Evolutionary conservation across 2,888 invertebrate species (phyloP).

Genomic region (Patella pellucida): DNA sequence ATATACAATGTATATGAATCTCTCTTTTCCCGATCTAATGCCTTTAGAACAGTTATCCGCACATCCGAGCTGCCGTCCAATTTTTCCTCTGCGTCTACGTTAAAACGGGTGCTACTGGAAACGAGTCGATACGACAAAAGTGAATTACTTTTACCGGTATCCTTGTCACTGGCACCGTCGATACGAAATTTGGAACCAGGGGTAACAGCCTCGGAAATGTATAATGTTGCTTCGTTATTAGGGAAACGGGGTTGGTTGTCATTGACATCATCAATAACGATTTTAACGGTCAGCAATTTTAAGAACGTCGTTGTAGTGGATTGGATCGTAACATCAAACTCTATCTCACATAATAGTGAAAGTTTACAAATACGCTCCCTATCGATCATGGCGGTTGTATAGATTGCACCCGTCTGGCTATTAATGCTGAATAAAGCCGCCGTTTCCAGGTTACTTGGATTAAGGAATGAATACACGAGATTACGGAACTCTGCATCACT

Average conservation of each 20-base stretch:
- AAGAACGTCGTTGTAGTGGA: constrained; percentile 43
- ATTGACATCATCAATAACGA: constrained; percentile 51
- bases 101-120: constrained; percentile 52
- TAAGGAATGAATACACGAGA: constrained; percentile 36
- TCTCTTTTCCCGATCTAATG: constrained; percentile 50
- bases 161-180: constrained; percentile 48
- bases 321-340: constrained; percentile 53
- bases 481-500: constrained; percentile 23
- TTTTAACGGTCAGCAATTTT: constrained; percentile 48
- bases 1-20: constrained; percentile 55
- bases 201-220: constrained; percentile 25
- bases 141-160: constrained; percentile 51
- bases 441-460: constrained; percentile 34
- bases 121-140: constrained; percentile 48
- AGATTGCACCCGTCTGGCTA: constrained; percentile 44
- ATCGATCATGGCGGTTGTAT: constrained; percentile 47
- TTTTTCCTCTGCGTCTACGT: constrained; percentile 42
- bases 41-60: constrained; percentile 49
- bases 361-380: constrained; percentile 54
- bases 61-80: constrained; percentile 49
- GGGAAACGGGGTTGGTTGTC: constrained; percentile 52
- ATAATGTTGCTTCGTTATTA: constrained; percentile 38
- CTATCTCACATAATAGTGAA: constrained; percentile 40
- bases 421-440: constrained; percentile 46
- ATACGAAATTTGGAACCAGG: constrained; percentile 22